Evolutionary conservation across 2,113 vertebrate species (phyloP).

Genomic region (Tragelaphus scriptus): DNA sequence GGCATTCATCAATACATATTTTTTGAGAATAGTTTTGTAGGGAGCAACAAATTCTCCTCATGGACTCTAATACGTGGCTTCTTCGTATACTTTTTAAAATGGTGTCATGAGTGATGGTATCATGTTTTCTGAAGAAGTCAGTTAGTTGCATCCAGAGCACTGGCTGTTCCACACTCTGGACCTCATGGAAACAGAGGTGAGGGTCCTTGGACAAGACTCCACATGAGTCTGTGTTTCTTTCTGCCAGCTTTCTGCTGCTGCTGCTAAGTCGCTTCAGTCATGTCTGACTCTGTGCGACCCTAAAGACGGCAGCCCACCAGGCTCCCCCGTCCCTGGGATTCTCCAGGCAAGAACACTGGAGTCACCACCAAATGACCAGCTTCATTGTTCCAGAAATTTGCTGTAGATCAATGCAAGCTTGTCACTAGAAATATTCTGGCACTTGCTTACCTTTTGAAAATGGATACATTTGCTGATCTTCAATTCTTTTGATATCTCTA

Average conservation of each 20-base stretch:
- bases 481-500: not conserved
- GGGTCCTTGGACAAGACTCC: not conserved
- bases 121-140: not conserved
- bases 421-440: not conserved
- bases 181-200: fast-evolving
- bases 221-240: fast-evolving
- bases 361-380: not conserved
- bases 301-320: too few species aligned
- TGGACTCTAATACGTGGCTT: too few species aligned
- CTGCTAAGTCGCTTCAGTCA: too few species aligned
- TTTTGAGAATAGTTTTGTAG: not conserved
- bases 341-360: too few species aligned
- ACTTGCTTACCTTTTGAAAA: not conserved
- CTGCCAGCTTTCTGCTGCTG: not conserved
- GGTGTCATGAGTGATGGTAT: fast-evolving
- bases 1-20: not conserved
- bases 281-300: too few species aligned
- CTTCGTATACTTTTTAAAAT: not conserved
- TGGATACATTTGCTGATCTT: not conserved
- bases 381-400: not conserved
- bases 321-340: too few species aligned
- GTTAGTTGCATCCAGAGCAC: fast-evolving
- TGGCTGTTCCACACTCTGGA: fast-evolving
- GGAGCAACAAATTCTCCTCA: not conserved
- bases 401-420: not conserved